Conservation (phyloP, 2,888 invertebrate genomes). For the Cephus nigrinus region DNA sequence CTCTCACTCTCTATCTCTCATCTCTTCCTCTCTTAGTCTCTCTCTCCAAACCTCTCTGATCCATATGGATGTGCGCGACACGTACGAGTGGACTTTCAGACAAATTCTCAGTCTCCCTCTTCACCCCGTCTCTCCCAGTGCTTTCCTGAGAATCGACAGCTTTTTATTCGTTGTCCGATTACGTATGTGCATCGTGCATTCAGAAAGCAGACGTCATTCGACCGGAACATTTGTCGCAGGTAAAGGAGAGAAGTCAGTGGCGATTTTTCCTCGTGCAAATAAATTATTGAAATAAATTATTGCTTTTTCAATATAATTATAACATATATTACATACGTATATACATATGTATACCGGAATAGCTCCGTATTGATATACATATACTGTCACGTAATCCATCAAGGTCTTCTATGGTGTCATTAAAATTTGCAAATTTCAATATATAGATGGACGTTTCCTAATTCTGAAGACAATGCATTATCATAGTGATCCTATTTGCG, state of each 20-base stretch:
- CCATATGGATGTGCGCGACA: background rate
- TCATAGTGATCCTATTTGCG: background rate
- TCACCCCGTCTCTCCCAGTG: background rate
- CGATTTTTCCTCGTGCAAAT: background rate
- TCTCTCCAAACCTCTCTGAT: background rate
- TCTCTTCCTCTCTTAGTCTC: background rate
- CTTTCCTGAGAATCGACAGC: background rate
- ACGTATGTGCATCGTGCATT: background rate
- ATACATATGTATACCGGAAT: background rate
- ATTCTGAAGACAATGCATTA: background rate
- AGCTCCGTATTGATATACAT: background rate
- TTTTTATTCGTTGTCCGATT: background rate
- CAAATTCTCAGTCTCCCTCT: background rate
- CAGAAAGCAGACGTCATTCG: background rate
- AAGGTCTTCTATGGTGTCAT: background rate
- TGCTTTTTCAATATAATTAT: background rate
- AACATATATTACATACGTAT: background rate
- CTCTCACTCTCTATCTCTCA: background rate
- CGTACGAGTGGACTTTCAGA: background rate
- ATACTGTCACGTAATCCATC: background rate
- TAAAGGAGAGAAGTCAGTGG: background rate
- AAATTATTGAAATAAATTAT: background rate
- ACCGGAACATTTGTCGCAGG: background rate
- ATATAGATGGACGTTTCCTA: background rate
- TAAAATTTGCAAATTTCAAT: background rate